Conservation (phyloP, 2,797 vertebrate species). For the Sebastes itinus region DNA sequence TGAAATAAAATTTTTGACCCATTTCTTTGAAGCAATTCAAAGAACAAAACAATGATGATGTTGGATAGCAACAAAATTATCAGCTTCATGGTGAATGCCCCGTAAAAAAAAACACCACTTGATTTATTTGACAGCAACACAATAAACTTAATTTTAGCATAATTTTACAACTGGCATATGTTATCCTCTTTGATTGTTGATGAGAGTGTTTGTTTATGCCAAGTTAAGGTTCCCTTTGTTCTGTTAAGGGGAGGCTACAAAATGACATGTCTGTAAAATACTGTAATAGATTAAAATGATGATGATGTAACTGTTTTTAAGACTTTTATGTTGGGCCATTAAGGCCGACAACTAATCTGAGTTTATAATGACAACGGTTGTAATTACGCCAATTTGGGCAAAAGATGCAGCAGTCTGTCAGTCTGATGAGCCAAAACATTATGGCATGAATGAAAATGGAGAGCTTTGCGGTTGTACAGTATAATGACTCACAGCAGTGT, state of each 20-base stretch:
- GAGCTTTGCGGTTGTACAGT: conserved; percentile 57
- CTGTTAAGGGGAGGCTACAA: conserved; percentile 8
- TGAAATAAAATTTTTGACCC: not conserved
- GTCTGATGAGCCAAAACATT: conserved; percentile 55
- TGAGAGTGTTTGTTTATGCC: conserved; percentile 41
- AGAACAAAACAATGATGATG: conserved; percentile 15
- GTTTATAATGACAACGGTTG: conserved; percentile 54
- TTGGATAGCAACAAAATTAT: conserved; percentile 7
- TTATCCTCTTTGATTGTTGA: conserved; percentile 36
- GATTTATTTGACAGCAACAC: conserved; percentile 31
- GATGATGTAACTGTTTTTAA: conserved; percentile 42
- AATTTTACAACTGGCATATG: conserved; percentile 12
- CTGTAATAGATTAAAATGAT: conserved; percentile 34
- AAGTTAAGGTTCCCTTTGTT: conserved; percentile 27
- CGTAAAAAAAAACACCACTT: not conserved
- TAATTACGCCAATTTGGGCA: conserved; percentile 56
- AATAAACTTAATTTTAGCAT: conserved; percentile 18
- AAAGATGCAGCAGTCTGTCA: conserved; percentile 59
- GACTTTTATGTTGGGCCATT: conserved; percentile 38
- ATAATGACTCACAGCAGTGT: conserved; percentile 69
- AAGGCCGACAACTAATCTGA: conserved; percentile 41
- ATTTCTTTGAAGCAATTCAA: conserved; percentile 16
- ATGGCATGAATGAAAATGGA: conserved; percentile 68
- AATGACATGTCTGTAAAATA: conserved; percentile 31
- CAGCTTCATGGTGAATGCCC: not conserved